Evolutionary conservation across 2,113 vertebrate genomes (phyloP).

Genomic region (Uropsilus gracilis): DNA sequence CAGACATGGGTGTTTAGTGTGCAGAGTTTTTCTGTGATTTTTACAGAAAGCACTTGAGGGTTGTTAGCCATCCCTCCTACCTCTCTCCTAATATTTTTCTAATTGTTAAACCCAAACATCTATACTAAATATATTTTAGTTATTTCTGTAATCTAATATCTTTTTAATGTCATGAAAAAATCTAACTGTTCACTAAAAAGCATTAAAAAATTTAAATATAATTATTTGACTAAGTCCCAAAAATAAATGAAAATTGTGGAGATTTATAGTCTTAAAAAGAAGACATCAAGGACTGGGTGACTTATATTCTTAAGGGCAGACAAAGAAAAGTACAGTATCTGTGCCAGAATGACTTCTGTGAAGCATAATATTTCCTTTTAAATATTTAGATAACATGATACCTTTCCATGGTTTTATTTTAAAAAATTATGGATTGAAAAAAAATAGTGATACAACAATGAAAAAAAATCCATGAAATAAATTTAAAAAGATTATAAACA

Average conservation of each 20-base stretch:
- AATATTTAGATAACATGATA: conserved; percentile 83
- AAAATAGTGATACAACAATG: too few species aligned
- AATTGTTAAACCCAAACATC: conserved; percentile 28
- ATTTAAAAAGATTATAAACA: too few species aligned
- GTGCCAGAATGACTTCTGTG: conserved; percentile 66
- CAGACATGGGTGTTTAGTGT: not conserved
- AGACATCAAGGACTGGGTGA: conserved; percentile 64
- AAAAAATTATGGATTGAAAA: conserved; percentile 61
- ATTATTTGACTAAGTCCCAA: conserved; percentile 24
- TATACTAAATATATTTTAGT: conserved; percentile 56
- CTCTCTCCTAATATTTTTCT: conserved; percentile 32
- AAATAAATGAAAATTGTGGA: conserved; percentile 61
- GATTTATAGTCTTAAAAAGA: conserved; percentile 52
- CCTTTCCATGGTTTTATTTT: conserved; percentile 73
- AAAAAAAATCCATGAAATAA: too few species aligned
- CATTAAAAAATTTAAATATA: not conserved
- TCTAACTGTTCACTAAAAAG: conserved; percentile 42
- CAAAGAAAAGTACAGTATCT: not conserved
- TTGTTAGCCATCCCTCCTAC: conserved; percentile 31
- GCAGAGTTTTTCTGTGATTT: conserved; percentile 47
- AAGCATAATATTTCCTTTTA: conserved; percentile 69
- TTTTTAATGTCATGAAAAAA: conserved; percentile 44
- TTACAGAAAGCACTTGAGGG: not conserved
- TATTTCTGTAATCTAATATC: conserved; percentile 19
- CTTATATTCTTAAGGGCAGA: conserved; percentile 54